phyloP scores from a whole-genome alignment of 1,140 invertebrate genomes.

The Achatina immaculata region DNA sequence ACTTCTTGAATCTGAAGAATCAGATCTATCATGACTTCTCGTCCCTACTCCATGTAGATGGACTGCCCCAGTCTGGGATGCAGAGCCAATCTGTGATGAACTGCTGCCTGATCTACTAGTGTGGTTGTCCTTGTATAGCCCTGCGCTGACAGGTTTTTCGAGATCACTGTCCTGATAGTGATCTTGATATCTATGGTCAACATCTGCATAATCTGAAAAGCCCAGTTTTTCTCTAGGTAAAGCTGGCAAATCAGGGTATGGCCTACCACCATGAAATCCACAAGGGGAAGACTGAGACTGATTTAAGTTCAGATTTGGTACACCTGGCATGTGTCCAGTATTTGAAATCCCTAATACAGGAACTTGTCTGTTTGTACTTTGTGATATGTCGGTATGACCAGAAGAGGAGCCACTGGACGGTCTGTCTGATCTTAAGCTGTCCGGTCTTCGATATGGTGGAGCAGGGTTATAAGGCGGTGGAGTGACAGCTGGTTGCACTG shows the following conservation, averaged over 20 bases:
- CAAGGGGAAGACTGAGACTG: conserved; percentile 31
- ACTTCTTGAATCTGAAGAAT: conserved; percentile 30
- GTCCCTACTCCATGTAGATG: not conserved
- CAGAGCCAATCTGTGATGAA: conserved; percentile 35
- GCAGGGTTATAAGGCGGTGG: conserved; percentile 55
- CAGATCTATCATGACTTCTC: conserved; percentile 3
- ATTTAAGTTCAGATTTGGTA: not conserved
- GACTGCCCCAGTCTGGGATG: conserved; percentile 18
- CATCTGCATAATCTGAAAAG: conserved; percentile 33
- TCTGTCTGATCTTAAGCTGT: not conserved
- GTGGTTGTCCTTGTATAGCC: not conserved
- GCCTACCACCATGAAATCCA: conserved; percentile 37
- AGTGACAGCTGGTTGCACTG: conserved; percentile 10
- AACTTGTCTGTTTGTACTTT: not conserved
- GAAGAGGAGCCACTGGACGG: conserved; percentile 32
- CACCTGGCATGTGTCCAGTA: not conserved
- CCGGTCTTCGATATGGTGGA: conserved; percentile 57
- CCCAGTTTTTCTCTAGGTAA: conserved; percentile 15
- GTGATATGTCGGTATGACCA: not conserved
- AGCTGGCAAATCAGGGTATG: conserved; percentile 19
- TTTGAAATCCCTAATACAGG: not conserved
- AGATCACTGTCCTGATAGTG: not conserved
- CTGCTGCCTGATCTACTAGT: conserved; percentile 25
- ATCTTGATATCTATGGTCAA: conserved; percentile 14
- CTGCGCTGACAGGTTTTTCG: not conserved